phyloP scores from a whole-genome alignment of 2,113 vertebrate species.

The Pseudopipra pipra region DNA sequence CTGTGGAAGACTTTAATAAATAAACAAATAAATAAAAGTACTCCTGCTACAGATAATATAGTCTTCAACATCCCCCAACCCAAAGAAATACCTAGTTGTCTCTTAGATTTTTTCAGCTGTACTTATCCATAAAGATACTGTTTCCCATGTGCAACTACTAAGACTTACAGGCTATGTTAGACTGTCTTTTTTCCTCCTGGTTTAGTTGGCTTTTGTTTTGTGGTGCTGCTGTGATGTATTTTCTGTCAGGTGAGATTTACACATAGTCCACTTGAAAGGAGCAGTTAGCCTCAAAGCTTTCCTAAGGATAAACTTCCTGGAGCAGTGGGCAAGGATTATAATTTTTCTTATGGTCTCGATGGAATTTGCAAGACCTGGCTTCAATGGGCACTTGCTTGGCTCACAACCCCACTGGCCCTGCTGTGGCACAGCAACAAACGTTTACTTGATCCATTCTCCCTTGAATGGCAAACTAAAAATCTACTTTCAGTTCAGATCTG shows the following conservation, averaged over 20 bases:
- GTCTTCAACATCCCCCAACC: background rate
- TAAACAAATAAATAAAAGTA: background rate
- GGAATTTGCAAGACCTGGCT: background rate
- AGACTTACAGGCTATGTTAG: background rate
- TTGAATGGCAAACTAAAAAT: background rate
- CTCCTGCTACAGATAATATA: background rate
- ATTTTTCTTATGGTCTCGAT: background rate
- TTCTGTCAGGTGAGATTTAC: conserved; percentile 62
- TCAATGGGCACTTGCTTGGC: rapidly evolving
- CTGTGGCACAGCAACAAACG: background rate
- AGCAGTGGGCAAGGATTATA: background rate
- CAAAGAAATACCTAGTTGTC: background rate
- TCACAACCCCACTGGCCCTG: background rate
- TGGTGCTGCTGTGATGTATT: conserved; percentile 32
- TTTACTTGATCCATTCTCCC: background rate
- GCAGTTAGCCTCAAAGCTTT: conserved; percentile 56
- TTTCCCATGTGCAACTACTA: background rate
- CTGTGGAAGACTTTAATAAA: background rate
- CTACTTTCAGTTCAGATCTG: background rate
- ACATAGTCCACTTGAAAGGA: conserved; percentile 47
- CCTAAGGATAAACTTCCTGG: conserved; percentile 43
- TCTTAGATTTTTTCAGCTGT: background rate
- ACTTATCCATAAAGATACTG: background rate
- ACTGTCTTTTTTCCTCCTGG: background rate
- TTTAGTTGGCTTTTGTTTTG: conserved; percentile 1